These are phyloP conservation scores for Pseudococcus jackbeardsleyi DNA, from an alignment of 2,888 invertebrate genomes.

Conservation along the genomic window DNA sequence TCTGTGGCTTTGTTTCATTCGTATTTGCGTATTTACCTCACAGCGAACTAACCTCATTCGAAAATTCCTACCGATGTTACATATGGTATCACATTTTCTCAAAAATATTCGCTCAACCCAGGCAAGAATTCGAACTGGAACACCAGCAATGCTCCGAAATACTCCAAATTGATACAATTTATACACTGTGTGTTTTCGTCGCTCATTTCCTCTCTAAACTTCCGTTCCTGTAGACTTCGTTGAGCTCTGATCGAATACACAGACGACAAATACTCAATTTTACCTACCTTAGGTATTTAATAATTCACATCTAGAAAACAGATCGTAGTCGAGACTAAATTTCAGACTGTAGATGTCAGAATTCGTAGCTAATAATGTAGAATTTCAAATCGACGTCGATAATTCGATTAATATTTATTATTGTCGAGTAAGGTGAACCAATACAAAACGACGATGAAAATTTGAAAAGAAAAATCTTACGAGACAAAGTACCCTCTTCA, in stretches of 20 bases:
- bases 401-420: not conserved
- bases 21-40: not conserved
- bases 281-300: not conserved
- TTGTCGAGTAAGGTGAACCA: not conserved
- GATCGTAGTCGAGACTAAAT: too few relatives aligned
- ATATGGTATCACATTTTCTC: not conserved
- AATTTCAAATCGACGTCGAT: constrained; percentile 1
- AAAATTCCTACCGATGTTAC: not conserved
- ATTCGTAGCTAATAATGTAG: not conserved
- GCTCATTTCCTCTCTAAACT: not conserved
- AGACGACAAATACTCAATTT: not conserved
- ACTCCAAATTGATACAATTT: too few relatives aligned
- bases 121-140: too few relatives aligned
- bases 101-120: too few relatives aligned
- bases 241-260: not conserved
- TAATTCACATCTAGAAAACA: not conserved
- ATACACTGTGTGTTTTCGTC: not conserved
- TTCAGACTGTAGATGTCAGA: not conserved
- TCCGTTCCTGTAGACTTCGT: not conserved
- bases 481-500: not conserved
- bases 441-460: not conserved
- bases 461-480: not conserved
- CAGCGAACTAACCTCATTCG: not conserved
- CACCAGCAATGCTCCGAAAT: too few relatives aligned
- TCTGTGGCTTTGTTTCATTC: too few relatives aligned